phyloP scores from a whole-genome alignment of 2,113 vertebrate species.

The Dryoscopus gambensis region DNA sequence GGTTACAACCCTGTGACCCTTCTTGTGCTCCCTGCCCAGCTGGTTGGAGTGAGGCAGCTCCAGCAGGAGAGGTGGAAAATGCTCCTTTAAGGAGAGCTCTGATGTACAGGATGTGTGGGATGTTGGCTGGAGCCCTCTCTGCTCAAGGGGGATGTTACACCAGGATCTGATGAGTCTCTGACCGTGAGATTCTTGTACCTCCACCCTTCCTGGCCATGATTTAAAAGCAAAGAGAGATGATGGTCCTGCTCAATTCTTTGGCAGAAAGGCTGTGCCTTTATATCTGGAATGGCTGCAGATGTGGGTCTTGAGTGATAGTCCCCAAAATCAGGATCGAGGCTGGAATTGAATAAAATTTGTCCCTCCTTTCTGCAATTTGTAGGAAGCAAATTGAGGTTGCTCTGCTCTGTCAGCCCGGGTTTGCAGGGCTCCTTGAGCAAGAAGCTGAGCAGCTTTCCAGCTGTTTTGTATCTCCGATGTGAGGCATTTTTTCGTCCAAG shows the following conservation, averaged over 20 bases:
- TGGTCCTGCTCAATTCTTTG: neutral
- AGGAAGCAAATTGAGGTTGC: neutral
- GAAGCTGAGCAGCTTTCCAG: constrained; percentile 25
- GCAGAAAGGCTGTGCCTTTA: neutral
- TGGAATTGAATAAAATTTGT: neutral
- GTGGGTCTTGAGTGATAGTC: neutral
- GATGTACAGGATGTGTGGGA: neutral
- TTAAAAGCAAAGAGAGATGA: neutral
- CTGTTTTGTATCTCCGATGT: neutral
- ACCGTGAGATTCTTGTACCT: neutral
- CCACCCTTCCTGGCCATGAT: neutral
- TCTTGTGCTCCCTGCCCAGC: neutral
- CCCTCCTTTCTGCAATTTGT: neutral
- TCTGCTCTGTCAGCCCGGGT: neutral
- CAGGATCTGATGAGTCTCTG: neutral
- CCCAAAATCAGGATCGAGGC: neutral
- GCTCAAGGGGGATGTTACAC: neutral
- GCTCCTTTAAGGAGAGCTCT: neutral
- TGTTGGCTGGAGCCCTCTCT: neutral
- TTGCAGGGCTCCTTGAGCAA: neutral
- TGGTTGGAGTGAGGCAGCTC: neutral
- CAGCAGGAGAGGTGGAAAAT: neutral
- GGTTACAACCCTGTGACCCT: neutral
- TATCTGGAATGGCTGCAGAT: neutral
- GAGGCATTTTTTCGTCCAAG: constrained; percentile 1